Evolutionary conservation across 2,888 invertebrate genomes (phyloP), one percentile per base, ranked within the genome.

Genomic region (Machimus rusticus): DNA sequence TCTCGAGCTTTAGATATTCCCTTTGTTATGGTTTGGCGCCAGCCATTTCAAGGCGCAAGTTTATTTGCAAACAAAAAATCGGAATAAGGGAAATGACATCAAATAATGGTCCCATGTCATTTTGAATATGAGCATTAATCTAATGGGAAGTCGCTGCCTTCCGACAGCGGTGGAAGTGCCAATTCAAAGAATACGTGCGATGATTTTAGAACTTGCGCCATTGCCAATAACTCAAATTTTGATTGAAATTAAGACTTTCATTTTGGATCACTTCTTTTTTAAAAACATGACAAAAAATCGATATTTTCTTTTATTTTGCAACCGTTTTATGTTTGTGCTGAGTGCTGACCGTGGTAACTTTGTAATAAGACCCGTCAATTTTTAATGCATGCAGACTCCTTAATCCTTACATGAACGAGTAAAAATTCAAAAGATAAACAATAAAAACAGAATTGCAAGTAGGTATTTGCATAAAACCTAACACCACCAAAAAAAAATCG

Each of bases 21-120:
- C 28, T 81, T 81, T 81, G 81, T 81, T 51, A 78, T 43, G 78
- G 43, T 37, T 78, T 78, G 78, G 78, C 78, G 78, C 78, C 78
- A 78, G 43, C 14, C 37, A 23, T 78, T 78, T 28, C 43, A 16
- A 39, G 78, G 78, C 19, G 43, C 23, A 39, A 34, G 39, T 78
- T 81, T 81, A 51, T 81, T 76, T 76, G 76, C 76, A 76, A 76
- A 51, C 51, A 51, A 74, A 74, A 74, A 76, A 79, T 37, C 37
- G 79, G 46, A 28, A 79, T 79, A 39, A 79, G 46, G 19, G 5
- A 28, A 79, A 79, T 79, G 39, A 43, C 43, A n/a, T 76, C 76
- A 46, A 46, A 46, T 31, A 31, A 76, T 76, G 34, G 34, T 76
- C 34, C 76, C 76, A 76, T 34, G 34, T 37, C 76, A 76, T 76